Evolutionary conservation across 2,888 invertebrate genomes (phyloP), one percentile per base, ranked within the genome.

Genomic region (Atethmia centrago): DNA sequence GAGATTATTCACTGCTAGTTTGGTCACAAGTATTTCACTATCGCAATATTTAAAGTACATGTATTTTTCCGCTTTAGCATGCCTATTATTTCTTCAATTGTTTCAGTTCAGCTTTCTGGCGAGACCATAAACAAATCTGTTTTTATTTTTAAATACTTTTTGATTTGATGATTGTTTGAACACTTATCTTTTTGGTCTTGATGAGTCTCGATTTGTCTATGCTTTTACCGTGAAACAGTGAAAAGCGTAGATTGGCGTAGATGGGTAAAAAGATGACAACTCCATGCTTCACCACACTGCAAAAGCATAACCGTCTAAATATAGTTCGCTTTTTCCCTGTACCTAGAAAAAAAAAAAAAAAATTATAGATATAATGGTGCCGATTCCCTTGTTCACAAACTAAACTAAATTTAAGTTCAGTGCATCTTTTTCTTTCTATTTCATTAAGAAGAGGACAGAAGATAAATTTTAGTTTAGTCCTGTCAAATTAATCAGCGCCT

Each of bases 61-160:
- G 77, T 86, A 90, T 83, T 85, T 88, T 77, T 84, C 75, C 73
- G 86, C 85, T 86, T 85, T 85, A 84, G 61, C 89, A 87, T 90
- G 84, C 89, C 89, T 90, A 88, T 78, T 82, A 81, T 71, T 88
- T 74, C 87, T 89, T 91, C 90, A 91, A 88, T 89, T 91, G 89
- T 91, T 90, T 90, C 87, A 89, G 87, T 90, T 90, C 87, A 89
- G 87, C 79, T 90, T 88, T 89, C 88, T 89, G 89, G 78, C 76
- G 76, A 84, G 63, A 82, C 85, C 85, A 86, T 87, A 86, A 74
- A 84, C 82, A 82, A 78, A 25, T 40, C 10, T 49, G 14, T 61
- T 63, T 45, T 65, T 68, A 25, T 66, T 81, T 84, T 84, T 69
- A 71, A 66, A 66, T 59, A 56, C 59, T 78, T 78, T 80, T 75